A percentile compares a stretch with the other conserved stretches of the same genome.
Evolutionary conservation across 2,113 vertebrate genomes (phyloP).

Genomic region (Galeopterus variegatus): DNA sequence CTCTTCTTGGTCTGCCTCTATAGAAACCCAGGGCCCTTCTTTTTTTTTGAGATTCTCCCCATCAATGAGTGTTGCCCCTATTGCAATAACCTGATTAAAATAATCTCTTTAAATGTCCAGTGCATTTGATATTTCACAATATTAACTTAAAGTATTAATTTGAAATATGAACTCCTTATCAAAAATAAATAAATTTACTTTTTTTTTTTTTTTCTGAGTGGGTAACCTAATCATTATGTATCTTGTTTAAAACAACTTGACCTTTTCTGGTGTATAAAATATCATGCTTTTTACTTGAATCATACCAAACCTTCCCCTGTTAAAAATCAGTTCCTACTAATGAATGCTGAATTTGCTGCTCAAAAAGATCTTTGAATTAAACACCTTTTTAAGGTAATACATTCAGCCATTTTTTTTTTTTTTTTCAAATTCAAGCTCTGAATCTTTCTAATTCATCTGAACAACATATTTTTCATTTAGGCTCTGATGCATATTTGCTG

Average conservation of each 20-base stretch:
- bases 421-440: neutral
- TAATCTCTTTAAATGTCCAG: neutral
- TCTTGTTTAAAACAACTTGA: neutral
- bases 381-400: fast-evolving
- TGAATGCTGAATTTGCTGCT: neutral
- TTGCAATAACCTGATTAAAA: neutral
- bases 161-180: neutral
- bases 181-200: neutral
- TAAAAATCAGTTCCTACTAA: neutral
- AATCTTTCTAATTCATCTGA: neutral
- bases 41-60: neutral
- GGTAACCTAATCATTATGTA: neutral
- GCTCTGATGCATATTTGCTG: neutral
- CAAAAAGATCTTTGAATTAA: neutral
- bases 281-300: neutral
- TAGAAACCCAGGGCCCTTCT: neutral
- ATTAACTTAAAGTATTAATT: neutral
- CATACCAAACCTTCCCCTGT: neutral
- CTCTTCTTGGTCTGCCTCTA: neutral
- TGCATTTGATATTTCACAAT: neutral
- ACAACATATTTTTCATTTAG: neutral
- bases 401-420: neutral
- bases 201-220: neutral
- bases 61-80: neutral
- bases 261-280: constrained; percentile 35